phyloP scores from a whole-genome alignment of 2,888 invertebrate genomes.

The Drosophila histrio region DNA sequence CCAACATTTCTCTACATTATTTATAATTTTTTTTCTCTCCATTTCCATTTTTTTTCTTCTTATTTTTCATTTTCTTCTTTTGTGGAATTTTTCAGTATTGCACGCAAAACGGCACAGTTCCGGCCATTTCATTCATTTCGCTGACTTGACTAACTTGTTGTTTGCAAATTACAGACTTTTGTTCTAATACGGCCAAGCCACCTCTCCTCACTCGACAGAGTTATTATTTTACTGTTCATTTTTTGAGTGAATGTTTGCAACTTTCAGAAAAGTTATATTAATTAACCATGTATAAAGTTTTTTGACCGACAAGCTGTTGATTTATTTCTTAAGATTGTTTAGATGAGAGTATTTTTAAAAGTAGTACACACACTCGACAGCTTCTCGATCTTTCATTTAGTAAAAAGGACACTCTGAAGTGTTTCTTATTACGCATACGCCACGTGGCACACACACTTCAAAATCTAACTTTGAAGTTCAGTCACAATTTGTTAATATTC shows the following conservation, averaged over 20 bases:
- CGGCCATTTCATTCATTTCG: constrained; percentile 73
- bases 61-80: no score
- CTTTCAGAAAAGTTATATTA: not conserved
- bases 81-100: constrained; percentile 50
- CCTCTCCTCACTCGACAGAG: not conserved
- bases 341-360: not conserved
- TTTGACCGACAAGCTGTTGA: not conserved
- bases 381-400: not conserved
- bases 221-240: not conserved
- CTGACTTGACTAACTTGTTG: constrained; percentile 55
- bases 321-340: not conserved
- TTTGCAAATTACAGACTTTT: constrained; percentile 66
- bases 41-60: not conserved
- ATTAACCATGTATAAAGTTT: not conserved
- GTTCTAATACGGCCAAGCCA: constrained; percentile 24
- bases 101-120: constrained; percentile 70
- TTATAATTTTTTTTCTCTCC: constrained; percentile 16
- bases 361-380: no score
- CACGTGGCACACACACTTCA: constrained; percentile 47
- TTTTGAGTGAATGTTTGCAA: constrained; percentile 14
- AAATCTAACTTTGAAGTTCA: constrained; percentile 23
- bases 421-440: constrained; percentile 32
- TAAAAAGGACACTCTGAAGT: not conserved
- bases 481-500: not conserved
- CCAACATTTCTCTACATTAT: constrained; percentile 41